A percentile compares a stretch with the other conserved stretches of the same genome.
These are phyloP conservation scores for Rhamnusium bicolor DNA, from an alignment of 2,888 invertebrate species.

Conservation along the genomic window DNA sequence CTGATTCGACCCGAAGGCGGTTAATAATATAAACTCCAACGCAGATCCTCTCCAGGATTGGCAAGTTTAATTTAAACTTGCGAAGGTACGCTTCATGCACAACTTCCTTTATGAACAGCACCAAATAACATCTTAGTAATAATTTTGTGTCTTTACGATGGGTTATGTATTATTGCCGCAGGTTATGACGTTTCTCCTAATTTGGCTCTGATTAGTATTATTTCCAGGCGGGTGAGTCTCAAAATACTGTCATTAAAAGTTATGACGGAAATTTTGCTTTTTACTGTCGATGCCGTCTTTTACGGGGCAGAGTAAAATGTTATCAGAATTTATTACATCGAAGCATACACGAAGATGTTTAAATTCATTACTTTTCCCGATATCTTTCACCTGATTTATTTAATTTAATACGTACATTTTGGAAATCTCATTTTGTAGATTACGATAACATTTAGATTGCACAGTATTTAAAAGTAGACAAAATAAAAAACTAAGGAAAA, in stretches of 20 bases:
- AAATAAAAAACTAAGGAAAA: too few relatives aligned
- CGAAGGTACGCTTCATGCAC: constrained; percentile 9
- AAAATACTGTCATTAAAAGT: constrained; percentile 17
- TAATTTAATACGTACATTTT: too few relatives aligned
- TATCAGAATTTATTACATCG: constrained; percentile 17
- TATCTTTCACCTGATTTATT: too few relatives aligned
- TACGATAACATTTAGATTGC: too few relatives aligned
- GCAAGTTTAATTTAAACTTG: constrained; percentile 22
- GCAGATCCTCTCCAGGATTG: constrained; percentile 13
- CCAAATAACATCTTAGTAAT: constrained; percentile 19
- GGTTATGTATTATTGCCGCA: constrained; percentile 17
- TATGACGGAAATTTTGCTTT: constrained; percentile 13
- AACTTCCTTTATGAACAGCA: constrained; percentile 14
- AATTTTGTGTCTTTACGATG: constrained; percentile 20
- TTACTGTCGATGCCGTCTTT: constrained; percentile 8
- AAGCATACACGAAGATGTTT: too few relatives aligned
- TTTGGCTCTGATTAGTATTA: constrained; percentile 34
- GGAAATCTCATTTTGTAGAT: too few relatives aligned
- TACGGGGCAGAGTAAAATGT: neutral
- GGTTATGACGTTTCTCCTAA: constrained; percentile 35
- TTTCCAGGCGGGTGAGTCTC: constrained; percentile 26
- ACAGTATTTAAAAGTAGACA: too few relatives aligned
- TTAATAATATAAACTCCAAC: constrained; percentile 24
- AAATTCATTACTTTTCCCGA: too few relatives aligned
- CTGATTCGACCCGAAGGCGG: constrained; percentile 13